phyloP scores from a whole-genome alignment of 2,113 vertebrate species.

The Turnix velox region DNA sequence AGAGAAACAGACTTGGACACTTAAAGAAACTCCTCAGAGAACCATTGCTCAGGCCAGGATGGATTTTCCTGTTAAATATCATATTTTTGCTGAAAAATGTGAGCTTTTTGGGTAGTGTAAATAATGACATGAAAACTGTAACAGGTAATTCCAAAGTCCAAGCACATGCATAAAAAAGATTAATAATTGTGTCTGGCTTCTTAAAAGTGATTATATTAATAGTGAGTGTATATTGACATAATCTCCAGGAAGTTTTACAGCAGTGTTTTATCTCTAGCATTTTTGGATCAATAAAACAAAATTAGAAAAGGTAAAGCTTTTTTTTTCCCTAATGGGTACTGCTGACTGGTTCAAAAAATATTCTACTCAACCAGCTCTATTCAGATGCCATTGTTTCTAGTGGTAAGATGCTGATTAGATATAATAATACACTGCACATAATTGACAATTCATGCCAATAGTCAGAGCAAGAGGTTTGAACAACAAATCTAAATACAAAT shows the following conservation, averaged over 20 bases:
- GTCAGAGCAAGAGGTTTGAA: constrained; percentile 9
- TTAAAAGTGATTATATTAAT: constrained; percentile 8
- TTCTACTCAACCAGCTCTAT: not conserved
- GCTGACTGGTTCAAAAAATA: not conserved
- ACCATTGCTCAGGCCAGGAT: not conserved
- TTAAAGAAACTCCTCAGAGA: not conserved
- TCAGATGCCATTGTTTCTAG: not conserved
- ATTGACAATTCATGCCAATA: not conserved
- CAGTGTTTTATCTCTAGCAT: not conserved
- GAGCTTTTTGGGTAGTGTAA: not conserved
- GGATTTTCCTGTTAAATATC: not conserved
- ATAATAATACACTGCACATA: not conserved
- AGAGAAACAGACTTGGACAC: not conserved
- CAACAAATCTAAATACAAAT: not conserved
- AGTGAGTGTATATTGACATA: not conserved
- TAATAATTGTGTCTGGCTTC: not conserved
- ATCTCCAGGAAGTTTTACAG: constrained; percentile 23
- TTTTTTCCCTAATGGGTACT: not conserved
- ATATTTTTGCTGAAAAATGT: not conserved
- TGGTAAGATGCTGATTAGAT: constrained; percentile 31
- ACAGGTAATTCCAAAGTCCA: not conserved
- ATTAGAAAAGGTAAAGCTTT: not conserved
- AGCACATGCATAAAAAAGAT: not conserved
- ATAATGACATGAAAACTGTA: not conserved
- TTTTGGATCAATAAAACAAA: constrained; percentile 33